Evolutionary conservation across 2,888 invertebrate species (phyloP), one percentile per base, ranked within the genome.

Genomic region (Nomada fucata): DNA sequence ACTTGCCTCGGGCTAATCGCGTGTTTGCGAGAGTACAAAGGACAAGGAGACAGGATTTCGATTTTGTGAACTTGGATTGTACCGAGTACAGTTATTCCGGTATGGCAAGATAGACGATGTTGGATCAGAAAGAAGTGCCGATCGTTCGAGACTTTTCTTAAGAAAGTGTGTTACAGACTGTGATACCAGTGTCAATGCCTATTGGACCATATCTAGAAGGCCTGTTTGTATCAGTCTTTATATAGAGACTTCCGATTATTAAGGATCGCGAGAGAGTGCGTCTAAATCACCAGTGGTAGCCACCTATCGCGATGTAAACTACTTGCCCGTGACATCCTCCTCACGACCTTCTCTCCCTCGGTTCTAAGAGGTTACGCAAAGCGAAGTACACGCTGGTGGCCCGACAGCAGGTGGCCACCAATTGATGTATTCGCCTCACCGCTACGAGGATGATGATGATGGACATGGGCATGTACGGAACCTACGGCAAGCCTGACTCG

Each of bases 381-480:
- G 67, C 47, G 52, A 70, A 72, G 71, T 67, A 73, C 26, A 57
- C 52, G 15, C 36, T 60, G 60, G 53, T 65, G 63, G 71, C 36
- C 67, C 42, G 26, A 72, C 47, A 67, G 85, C 84, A 79, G 84
- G 78, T 79, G 83, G 86, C 79, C 82, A 82, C 78, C 83, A 82
- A 84, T 92, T 91, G 82, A 92, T 92, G 92, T 89, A 86, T 89
- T 87, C 83, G 73, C 89, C 88, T 89, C 85, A 86, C 81, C 86
- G 90, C 63, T 53, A 84, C 89, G 90, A 93, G 92, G 91, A 96
- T 96, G 96, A 96, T 96, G 96, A 96, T 96, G 95, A 97, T 97
- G 97, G 96, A 97, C 95, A 95, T 97, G 95, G 96, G 96, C 93
- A 96, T 96, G 96, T 96, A 96, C 95, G 96, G 96, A 92, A 92